Conservation (phyloP, 2,113 vertebrate species). For the Cavia porcellus region DNA sequence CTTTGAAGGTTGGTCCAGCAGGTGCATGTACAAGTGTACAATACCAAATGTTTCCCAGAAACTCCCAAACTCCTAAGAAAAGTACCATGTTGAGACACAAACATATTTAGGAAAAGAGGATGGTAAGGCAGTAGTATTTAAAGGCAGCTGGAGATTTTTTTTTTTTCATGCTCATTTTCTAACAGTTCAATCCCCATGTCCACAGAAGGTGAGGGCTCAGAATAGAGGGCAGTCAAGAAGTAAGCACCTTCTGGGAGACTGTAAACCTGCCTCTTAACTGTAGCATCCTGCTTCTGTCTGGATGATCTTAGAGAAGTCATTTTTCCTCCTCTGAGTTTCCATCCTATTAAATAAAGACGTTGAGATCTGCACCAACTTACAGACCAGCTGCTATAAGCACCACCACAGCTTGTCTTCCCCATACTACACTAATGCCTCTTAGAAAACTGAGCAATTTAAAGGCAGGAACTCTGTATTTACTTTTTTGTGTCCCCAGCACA, state of each 20-base stretch:
- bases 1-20: constrained; percentile 77
- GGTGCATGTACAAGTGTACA: constrained; percentile 31
- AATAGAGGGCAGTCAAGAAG: background rate
- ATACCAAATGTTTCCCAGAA: constrained; percentile 59
- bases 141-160: constrained; percentile 29
- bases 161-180: constrained; percentile 9
- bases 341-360: constrained; percentile 36
- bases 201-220: background rate
- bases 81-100: constrained; percentile 20
- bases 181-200: background rate
- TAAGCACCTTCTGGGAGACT: background rate
- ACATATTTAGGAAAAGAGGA: constrained; percentile 20
- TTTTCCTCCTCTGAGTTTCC: background rate
- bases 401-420: background rate
- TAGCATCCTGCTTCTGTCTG: background rate
- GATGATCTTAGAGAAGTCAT: constrained; percentile 5
- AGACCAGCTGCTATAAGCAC: background rate
- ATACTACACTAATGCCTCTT: background rate
- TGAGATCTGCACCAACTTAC: background rate
- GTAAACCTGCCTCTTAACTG: background rate
- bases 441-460: constrained; percentile 35
- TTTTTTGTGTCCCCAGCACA: background rate
- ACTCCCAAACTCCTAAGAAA: constrained; percentile 47
- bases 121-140: background rate
- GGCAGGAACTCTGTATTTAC: background rate